Conservation (phyloP, 2,888 invertebrate genomes). For the Hedya salicella region DNA sequence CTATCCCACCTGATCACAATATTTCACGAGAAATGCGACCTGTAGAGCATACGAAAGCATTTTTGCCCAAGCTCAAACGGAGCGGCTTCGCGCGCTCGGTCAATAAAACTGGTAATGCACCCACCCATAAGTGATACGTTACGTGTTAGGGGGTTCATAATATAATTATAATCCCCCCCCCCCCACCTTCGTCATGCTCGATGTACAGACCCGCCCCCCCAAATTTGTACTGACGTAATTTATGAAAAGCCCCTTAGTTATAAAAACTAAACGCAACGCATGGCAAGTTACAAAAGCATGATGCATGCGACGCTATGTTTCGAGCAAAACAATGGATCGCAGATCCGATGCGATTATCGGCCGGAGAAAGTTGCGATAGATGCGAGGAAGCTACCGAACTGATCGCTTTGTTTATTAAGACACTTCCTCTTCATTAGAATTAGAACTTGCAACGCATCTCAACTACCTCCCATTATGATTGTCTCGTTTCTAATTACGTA, state of each 20-base stretch:
- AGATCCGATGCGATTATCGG: conserved; percentile 54
- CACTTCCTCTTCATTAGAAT: conserved; percentile 39
- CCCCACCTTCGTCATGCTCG: too few relatives aligned
- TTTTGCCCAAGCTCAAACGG: too few relatives aligned
- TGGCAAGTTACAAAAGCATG: conserved; percentile 46
- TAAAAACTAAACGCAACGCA: conserved; percentile 30
- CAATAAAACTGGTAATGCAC: too few relatives aligned
- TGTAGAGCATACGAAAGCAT: too few relatives aligned
- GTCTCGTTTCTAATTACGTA: conserved; percentile 27
- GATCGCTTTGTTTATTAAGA: conserved; percentile 47
- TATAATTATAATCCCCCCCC: too few relatives aligned
- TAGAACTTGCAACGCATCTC: conserved; percentile 27
- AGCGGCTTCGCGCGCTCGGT: too few relatives aligned
- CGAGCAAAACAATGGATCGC: conserved; percentile 56
- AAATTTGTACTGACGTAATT: too few relatives aligned
- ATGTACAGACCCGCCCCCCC: too few relatives aligned
- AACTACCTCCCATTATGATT: conserved; percentile 24
- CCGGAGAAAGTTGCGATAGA: conserved; percentile 66
- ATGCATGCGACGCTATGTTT: conserved; percentile 29
- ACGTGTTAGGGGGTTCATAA: too few relatives aligned
- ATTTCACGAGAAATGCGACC: too few relatives aligned
- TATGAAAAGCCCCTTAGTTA: conserved; percentile 1
- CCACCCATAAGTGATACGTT: too few relatives aligned
- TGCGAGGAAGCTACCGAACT: conserved; percentile 66
- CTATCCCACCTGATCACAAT: too few relatives aligned